Evolutionary conservation across 1,140 invertebrate genomes (phyloP), one percentile per base, ranked within the genome.

Genomic region (Argopecten irradians): DNA sequence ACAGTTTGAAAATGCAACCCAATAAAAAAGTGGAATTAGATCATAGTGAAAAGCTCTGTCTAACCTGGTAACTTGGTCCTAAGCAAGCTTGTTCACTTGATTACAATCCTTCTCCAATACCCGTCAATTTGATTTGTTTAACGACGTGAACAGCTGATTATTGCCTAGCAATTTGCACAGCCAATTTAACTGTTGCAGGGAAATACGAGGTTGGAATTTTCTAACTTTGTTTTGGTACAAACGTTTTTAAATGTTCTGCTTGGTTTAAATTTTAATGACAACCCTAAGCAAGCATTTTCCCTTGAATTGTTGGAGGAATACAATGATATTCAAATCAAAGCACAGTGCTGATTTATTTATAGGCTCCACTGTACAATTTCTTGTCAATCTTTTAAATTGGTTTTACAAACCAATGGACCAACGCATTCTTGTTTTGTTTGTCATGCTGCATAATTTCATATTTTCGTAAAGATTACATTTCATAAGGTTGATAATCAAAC

Each of bases 91-190:
- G 55, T 28, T 28, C 0, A 71, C 22, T 28, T 71, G 55, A 71
- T 71, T 71, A 71, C 16, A 28, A 71, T 71, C 55, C 5, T 71
- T 71, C 55, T 71, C n/a, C 55, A 11, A 71, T 71, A 71, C 55
- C 55, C n/a, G 55, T 71, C 55, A 71, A 71, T 71, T 28, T 71
- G 22, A 71, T 71, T 71, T 71, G 55, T 28, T 71, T 71, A 71
- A 71, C 55, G 55, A 71, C 2, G 55, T 71, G 55, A 71, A 71
- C 55, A 71, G 55, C 55, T 71, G 55, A 71, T 71, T 71, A 71
- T 71, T 71, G 55, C 55, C n/a, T 71, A 71, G 55, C 55, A 71
- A 71, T 71, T 46, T 71, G 55, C 55, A 71, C 55, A 71, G 55
- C n/a, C 55, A 71, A 71, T 71, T 39, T 39, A 28, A n/a, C 55